Evolutionary conservation across 2,797 vertebrate genomes (phyloP).

Genomic region (Gallinago solitaria): DNA sequence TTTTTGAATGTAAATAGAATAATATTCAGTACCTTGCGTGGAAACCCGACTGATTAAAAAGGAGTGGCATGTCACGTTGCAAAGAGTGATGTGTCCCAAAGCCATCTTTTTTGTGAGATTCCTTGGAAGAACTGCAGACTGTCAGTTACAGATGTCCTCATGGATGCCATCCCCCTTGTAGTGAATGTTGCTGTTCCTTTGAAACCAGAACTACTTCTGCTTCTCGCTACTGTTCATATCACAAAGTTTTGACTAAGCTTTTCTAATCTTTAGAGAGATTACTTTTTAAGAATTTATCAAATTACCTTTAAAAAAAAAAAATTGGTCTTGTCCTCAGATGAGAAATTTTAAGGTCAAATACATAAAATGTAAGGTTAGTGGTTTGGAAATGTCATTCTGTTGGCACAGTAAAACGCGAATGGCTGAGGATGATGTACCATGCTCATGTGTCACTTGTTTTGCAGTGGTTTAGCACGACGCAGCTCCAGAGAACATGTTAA

Average conservation of each 20-base stretch:
- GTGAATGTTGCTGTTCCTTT: slow-evolving; percentile 11
- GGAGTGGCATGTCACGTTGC: not conserved
- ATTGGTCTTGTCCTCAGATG: not conserved
- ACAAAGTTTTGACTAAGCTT: slow-evolving; percentile 69
- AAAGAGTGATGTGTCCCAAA: not conserved
- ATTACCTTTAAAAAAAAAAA: not conserved
- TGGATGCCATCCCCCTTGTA: not conserved
- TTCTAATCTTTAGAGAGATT: slow-evolving; percentile 72
- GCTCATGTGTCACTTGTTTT: not conserved
- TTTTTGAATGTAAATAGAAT: slow-evolving; percentile 69
- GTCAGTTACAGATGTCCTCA: not conserved
- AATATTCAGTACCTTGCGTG: slow-evolving; percentile 8
- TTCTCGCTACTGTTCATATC: slow-evolving; percentile 41
- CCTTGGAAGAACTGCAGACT: not conserved
- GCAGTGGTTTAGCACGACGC: not conserved
- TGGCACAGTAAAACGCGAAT: not conserved
- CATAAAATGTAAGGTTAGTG: not conserved
- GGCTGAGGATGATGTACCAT: not conserved
- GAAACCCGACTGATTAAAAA: slow-evolving; percentile 47
- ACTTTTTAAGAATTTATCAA: slow-evolving; percentile 61
- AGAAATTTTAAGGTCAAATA: not conserved
- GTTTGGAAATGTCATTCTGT: not conserved
- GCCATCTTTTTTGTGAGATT: not conserved
- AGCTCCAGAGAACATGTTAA: not conserved
- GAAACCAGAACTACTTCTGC: slow-evolving; percentile 52